Evolutionary conservation across 2,797 vertebrate genomes (phyloP).

Genomic region (Notolabrus celidotus): DNA sequence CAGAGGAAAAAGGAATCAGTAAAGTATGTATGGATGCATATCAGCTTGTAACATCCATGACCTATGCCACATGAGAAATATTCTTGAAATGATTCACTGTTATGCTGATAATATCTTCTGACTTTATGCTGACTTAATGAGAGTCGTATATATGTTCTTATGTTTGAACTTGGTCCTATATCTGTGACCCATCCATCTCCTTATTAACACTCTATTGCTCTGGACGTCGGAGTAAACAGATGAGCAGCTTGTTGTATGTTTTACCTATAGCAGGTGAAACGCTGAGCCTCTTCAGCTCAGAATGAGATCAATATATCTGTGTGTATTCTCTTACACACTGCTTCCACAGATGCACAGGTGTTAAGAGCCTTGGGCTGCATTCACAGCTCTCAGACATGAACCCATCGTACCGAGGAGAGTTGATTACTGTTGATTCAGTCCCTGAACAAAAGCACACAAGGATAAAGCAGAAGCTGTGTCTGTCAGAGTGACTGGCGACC

Average conservation of each 20-base stretch:
- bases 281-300: neutral
- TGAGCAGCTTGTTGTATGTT: neutral
- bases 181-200: no score
- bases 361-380: neutral
- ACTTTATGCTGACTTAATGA: no score
- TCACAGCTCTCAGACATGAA: neutral
- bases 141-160: no score
- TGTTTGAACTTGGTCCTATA: no score
- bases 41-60: no score
- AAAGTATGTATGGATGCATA: no score
- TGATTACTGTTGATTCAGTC: slow-evolving; percentile 13
- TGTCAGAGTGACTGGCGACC: neutral
- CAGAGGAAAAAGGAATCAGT: no score
- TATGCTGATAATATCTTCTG: no score
- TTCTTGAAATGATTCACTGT: no score
- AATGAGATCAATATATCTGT: neutral
- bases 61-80: no score
- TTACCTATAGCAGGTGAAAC: neutral
- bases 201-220: neutral
- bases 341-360: neutral
- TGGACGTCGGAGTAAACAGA: neutral
- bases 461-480: slow-evolving; percentile 25
- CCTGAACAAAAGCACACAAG: slow-evolving; percentile 7
- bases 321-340: neutral
- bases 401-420: neutral